These are phyloP conservation scores for Sciaenops ocellatus DNA, from an alignment of 2,797 vertebrate genomes.

Conservation along the genomic window DNA sequence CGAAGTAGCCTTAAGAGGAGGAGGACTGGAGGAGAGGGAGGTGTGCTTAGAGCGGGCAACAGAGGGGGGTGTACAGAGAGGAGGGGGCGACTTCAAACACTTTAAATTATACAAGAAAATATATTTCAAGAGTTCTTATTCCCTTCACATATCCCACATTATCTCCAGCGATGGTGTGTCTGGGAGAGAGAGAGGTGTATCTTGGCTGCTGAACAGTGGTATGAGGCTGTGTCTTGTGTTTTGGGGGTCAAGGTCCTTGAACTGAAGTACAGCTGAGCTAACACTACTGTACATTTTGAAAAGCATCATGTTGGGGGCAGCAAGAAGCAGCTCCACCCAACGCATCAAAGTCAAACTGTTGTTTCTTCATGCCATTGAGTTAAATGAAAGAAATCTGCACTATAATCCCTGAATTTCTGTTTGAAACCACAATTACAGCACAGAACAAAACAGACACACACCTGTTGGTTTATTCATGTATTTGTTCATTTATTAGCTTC, in stretches of 20 bases:
- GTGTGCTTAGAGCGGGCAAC: conserved; percentile 86
- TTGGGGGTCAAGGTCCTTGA: background rate
- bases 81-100: conserved; percentile 3
- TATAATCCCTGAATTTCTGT: background rate
- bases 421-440: background rate
- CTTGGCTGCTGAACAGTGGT: background rate
- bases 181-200: no score
- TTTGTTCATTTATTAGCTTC: background rate
- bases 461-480: background rate
- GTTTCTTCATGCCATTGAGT: background rate
- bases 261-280: background rate
- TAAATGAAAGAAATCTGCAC: background rate
- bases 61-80: conserved; percentile 17
- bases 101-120: background rate
- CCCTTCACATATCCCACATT: no score
- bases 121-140: background rate
- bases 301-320: background rate
- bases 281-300: background rate
- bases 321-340: background rate
- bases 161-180: background rate
- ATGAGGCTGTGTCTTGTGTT: background rate
- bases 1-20: conserved; percentile 86
- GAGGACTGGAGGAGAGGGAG: conserved; percentile 87
- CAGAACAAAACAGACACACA: background rate
- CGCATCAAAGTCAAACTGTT: background rate